Evolutionary conservation across 2,113 vertebrate species (phyloP), one percentile per base, ranked within the genome.

Genomic region (Periophthalmodon schlosseri): DNA sequence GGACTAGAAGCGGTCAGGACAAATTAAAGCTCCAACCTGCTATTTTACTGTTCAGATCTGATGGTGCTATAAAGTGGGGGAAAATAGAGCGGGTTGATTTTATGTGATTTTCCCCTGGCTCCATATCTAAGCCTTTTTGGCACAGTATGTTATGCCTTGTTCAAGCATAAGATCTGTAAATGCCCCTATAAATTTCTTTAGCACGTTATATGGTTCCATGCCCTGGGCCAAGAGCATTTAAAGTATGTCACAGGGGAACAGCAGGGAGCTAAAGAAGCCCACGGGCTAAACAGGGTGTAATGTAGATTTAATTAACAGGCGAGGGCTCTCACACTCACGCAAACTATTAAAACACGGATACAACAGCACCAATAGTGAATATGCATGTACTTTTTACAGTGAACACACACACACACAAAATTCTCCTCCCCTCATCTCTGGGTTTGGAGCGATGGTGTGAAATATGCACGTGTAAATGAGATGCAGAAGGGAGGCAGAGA

Each of bases 111-210:
- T 87, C 87, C 91, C 88, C 85, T 71, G 57, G 85, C 80, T 72
- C 77, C 68, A 71, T 87, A 81, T 90, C 71, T 76, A 84, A 87
- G 82, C 68, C 83, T 80, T 84, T 88, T 85, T 93, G 92, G 92
- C 92, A 91, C 80, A 66, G 82, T 82, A 75, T 76, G 70, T 77
- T 77, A 69, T 79, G 82, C 69, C 81, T 83, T 91, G 88, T 88
- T 89, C 85, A 85, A 85, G 84, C 88, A 81, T 77, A 88, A 82
- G 86, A 87, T 86, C 86, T 87, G 78, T 92, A 92, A 93, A 91
- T 90, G 76, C 83, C 72, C 88, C 77, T 83, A 91, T 94, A 93
- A 94, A 93, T 93, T 90, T 92, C 92, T 92, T 88, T 81, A 93
- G 80, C 88, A 93, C 88, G 89, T 91, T 86, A 88, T 91, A 91